A percentile compares a stretch with the other conserved stretches of the same genome.
Evolutionary conservation across 1,140 invertebrate species (phyloP).

Genomic region (Dendrolimus kikuchii): DNA sequence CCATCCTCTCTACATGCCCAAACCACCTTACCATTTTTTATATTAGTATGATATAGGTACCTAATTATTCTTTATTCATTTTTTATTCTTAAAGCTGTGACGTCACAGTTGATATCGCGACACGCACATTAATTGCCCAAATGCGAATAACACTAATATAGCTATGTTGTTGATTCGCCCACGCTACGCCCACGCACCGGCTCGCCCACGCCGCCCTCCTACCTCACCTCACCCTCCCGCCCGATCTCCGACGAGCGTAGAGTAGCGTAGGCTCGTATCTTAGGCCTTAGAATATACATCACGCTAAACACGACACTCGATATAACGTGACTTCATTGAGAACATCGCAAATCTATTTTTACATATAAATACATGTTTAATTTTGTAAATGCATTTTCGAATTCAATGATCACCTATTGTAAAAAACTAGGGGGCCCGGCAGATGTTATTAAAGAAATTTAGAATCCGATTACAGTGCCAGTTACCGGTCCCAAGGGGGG

Average conservation of each 20-base stretch:
- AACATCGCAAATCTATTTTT: too few species aligned
- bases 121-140: slow-evolving; percentile 43
- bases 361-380: too few species aligned
- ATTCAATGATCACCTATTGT: too few species aligned
- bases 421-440: too few species aligned
- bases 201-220: slow-evolving; percentile 9
- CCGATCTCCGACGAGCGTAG: slow-evolving; percentile 23
- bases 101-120: slow-evolving; percentile 21
- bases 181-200: slow-evolving; percentile 32
- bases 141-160: slow-evolving; percentile 30
- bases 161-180: slow-evolving; percentile 36
- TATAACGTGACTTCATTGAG: not conserved
- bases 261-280: slow-evolving; percentile 31
- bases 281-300: slow-evolving; percentile 11
- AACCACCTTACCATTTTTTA: too few species aligned
- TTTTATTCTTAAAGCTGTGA: slow-evolving; percentile 7
- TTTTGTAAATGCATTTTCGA: too few species aligned
- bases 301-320: slow-evolving; percentile 10
- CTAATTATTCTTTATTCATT: too few species aligned
- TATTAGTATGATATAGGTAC: too few species aligned
- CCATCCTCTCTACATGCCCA: too few species aligned
- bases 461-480: too few species aligned
- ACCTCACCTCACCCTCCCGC: slow-evolving; percentile 11
- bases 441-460: too few species aligned
- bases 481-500: too few species aligned